phyloP scores from a whole-genome alignment of 2,113 vertebrate genomes.

The Nasalis larvatus region DNA sequence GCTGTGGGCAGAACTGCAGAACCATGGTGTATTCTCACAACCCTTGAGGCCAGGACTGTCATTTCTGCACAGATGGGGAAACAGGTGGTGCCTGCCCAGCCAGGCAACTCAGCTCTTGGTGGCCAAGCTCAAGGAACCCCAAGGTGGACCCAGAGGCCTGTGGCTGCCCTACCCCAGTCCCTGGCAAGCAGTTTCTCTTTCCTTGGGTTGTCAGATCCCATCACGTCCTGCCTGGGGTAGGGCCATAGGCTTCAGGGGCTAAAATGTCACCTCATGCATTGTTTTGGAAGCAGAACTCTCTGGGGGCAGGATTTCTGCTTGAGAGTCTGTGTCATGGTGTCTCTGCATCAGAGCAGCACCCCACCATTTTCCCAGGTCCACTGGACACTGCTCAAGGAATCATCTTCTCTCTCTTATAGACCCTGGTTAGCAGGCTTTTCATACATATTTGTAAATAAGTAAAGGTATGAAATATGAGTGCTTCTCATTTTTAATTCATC shows the following conservation, averaged over 20 bases:
- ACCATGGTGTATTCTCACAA: neutral
- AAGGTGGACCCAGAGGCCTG: neutral
- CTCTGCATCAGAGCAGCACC: rapidly evolving
- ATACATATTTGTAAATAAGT: neutral
- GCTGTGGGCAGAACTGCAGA: neutral
- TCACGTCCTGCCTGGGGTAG: neutral
- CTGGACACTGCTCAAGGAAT: neutral
- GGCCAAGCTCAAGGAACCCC: neutral
- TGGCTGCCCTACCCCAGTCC: neutral
- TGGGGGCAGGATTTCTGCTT: neutral
- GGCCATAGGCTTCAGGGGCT: neutral
- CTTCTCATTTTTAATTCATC: neutral
- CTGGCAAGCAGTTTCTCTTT: neutral
- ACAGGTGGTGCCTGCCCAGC: neutral
- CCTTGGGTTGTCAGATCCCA: neutral
- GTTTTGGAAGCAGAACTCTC: neutral
- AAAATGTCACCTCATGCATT: neutral
- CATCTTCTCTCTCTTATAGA: neutral
- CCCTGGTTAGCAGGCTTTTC: neutral
- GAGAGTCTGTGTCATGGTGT: rapidly evolving
- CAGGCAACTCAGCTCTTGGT: neutral
- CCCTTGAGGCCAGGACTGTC: neutral
- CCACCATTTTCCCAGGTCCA: rapidly evolving
- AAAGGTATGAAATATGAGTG: neutral
- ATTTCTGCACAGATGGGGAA: neutral